These are phyloP conservation scores for Acleris holmiana DNA, from an alignment of 2,888 invertebrate species.

Conservation along the genomic window DNA sequence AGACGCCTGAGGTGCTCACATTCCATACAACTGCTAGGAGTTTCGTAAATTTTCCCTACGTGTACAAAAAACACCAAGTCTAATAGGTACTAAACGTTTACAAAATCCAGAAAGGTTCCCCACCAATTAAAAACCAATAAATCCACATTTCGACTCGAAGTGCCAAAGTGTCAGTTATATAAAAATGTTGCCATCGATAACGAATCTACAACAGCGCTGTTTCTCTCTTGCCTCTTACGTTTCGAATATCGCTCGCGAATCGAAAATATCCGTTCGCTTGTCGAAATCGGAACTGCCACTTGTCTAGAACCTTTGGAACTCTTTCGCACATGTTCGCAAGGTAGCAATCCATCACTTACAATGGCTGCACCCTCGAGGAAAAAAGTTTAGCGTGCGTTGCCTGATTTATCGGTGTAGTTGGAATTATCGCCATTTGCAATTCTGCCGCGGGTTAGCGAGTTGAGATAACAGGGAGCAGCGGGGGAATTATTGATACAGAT, in stretches of 20 bases:
- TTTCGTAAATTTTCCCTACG: no score
- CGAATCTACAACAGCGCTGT: no score
- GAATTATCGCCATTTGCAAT: slow-evolving; percentile 84
- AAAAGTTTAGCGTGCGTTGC: slow-evolving; percentile 74
- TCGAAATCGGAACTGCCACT: slow-evolving; percentile 36
- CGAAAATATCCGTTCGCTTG: slow-evolving; percentile 4
- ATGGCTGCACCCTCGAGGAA: slow-evolving; percentile 75
- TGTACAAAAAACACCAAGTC: no score
- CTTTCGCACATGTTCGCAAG: slow-evolving; percentile 68
- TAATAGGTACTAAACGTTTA: no score
- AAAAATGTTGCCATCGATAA: no score
- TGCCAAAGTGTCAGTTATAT: slow-evolving; percentile 52
- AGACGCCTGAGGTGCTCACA: no score
- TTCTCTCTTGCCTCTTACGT: no score
- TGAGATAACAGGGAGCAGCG: slow-evolving; percentile 63
- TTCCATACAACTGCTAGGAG: no score
- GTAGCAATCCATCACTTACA: slow-evolving; percentile 78
- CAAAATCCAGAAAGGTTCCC: background rate
- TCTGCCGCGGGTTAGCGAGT: slow-evolving; percentile 72
- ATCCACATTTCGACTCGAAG: slow-evolving; percentile 49
- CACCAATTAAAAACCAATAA: slow-evolving; percentile 42
- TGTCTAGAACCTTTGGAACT: slow-evolving; percentile 40
- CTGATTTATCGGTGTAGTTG: slow-evolving; percentile 81
- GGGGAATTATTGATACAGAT: background rate
- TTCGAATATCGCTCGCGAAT: slow-evolving; percentile 35